These are phyloP conservation scores for Papilio glaucus DNA, from an alignment of 1,140 invertebrate genomes.

Conservation along the genomic window DNA sequence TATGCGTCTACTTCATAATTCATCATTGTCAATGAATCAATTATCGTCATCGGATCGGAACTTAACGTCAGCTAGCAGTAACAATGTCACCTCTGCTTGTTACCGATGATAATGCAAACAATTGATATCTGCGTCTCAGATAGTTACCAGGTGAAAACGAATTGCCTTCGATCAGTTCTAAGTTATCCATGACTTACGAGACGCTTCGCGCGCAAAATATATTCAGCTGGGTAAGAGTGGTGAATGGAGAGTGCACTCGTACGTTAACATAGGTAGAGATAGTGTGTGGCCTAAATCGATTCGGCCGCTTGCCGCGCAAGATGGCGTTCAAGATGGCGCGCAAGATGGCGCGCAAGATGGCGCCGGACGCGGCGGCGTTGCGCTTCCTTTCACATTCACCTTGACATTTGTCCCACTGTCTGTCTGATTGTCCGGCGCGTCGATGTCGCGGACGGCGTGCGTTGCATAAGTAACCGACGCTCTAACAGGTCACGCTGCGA, in stretches of 20 bases:
- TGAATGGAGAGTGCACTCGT: background rate
- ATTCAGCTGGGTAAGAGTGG: background rate
- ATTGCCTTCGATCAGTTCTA: too few relatives aligned
- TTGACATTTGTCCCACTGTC: conserved; percentile 63
- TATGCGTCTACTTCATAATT: background rate
- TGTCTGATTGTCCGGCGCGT: conserved; percentile 57
- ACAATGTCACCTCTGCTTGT: too few relatives aligned
- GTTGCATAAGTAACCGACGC: conserved; percentile 46
- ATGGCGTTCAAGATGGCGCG: too few relatives aligned
- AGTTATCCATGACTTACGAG: too few relatives aligned
- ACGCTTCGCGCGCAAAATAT: background rate
- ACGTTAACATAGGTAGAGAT: background rate
- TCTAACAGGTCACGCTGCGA: background rate
- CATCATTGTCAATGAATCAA: conserved; percentile 2
- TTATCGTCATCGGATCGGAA: background rate
- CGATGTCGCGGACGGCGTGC: conserved; percentile 42
- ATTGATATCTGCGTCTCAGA: too few relatives aligned
- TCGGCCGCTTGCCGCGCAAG: background rate
- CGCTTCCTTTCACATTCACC: conserved; percentile 66
- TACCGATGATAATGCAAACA: too few relatives aligned
- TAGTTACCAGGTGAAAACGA: too few relatives aligned
- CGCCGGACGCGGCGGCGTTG: conserved; percentile 35
- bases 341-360: conserved; percentile 26
- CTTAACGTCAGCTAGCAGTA: too few relatives aligned
- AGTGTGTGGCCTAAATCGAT: conserved; percentile 22